These are phyloP conservation scores for Melanotaenia trifasciata DNA, from an alignment of 2,797 vertebrate genomes.

Conservation along the genomic window DNA sequence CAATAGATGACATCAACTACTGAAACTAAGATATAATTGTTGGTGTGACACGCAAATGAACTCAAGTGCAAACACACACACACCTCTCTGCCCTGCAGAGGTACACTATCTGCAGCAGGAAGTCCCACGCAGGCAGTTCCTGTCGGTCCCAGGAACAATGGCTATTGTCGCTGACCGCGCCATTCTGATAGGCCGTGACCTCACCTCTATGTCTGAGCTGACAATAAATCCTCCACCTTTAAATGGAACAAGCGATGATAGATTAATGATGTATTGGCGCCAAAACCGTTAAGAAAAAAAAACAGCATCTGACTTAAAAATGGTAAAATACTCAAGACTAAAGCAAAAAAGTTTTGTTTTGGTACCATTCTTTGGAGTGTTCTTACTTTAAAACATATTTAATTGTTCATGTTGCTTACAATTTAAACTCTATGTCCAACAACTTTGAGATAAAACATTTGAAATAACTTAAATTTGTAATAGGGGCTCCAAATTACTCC, in stretches of 20 bases:
- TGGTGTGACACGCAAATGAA: constrained; percentile 37
- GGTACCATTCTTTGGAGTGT: constrained; percentile 11
- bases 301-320: constrained; percentile 37
- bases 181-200: constrained; percentile 80
- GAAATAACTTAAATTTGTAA: too few relatives aligned
- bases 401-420: constrained; percentile 17
- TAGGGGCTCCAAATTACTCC: neutral
- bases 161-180: constrained; percentile 77
- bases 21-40: constrained; percentile 23
- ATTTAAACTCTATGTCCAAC: neutral
- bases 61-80: constrained; percentile 35
- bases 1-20: constrained; percentile 33
- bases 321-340: constrained; percentile 7
- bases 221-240: constrained; percentile 84
- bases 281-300: constrained; percentile 29
- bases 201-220: constrained; percentile 83
- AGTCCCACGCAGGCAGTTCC: constrained; percentile 85
- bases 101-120: constrained; percentile 82
- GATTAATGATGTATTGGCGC: constrained; percentile 78
- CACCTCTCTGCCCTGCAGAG: constrained; percentile 71
- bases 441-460: too few relatives aligned
- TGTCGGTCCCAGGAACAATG: constrained; percentile 82
- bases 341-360: constrained; percentile 18
- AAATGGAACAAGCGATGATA: constrained; percentile 75
- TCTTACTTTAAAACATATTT: constrained; percentile 13